Evolutionary conservation across 2,888 invertebrate species (phyloP).

Genomic region (Theodoxus fluviatilis): DNA sequence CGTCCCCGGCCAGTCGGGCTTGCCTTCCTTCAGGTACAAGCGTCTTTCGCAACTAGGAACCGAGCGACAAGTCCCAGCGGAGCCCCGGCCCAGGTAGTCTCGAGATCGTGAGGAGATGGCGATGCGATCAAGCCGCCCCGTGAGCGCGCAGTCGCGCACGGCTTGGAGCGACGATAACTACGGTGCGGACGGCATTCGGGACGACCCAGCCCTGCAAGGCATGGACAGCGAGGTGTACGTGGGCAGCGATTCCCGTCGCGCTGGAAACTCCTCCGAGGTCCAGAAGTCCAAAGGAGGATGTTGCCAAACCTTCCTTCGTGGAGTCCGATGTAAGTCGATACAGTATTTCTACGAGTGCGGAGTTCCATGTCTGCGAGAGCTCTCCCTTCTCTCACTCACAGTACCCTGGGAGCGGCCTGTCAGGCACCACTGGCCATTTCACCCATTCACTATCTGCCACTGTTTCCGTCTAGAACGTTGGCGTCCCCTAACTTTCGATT

Average conservation of each 20-base stretch:
- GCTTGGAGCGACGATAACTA: slow-evolving; percentile 51
- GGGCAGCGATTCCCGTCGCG: slow-evolving; percentile 32
- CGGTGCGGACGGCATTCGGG: slow-evolving; percentile 43
- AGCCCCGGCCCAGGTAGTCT: too few species aligned
- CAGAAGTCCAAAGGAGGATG: slow-evolving; percentile 36
- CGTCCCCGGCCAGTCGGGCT: too few species aligned
- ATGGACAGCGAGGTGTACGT: slow-evolving; percentile 45
- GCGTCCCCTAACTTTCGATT: too few species aligned
- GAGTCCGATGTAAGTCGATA: slow-evolving; percentile 59
- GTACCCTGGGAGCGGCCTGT: too few species aligned
- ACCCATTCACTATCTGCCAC: background rate
- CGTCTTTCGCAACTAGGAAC: too few species aligned
- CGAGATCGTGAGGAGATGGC: too few species aligned
- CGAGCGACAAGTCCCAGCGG: too few species aligned
- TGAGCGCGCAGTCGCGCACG: slow-evolving; percentile 52
- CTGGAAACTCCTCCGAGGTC: slow-evolving; percentile 34
- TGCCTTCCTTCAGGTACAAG: too few species aligned
- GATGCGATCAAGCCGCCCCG: slow-evolving; percentile 46
- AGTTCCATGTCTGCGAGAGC: too few species aligned
- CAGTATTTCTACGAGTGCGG: background rate
- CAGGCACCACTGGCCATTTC: too few species aligned
- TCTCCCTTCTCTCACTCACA: too few species aligned
- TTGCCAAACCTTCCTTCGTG: slow-evolving; percentile 52
- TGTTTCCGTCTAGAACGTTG: background rate
- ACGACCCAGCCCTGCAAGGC: slow-evolving; percentile 42